Conservation (phyloP, 2,888 invertebrate species). For the Anagyrus pseudococci region DNA sequence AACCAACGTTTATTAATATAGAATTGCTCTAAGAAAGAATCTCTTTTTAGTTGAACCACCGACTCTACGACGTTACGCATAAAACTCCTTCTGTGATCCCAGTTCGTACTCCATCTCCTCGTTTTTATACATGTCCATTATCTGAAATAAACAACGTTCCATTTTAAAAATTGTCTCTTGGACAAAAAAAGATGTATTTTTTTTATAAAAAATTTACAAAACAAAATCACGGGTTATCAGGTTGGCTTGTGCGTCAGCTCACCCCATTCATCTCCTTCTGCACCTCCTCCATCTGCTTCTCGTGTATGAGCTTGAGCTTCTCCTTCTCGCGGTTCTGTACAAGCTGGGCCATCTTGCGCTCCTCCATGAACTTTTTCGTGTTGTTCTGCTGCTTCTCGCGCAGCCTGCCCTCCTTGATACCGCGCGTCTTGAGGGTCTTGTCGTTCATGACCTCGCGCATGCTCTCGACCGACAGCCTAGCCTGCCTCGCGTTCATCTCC, state of each 20-base stretch:
- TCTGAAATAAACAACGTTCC: slow-evolving; percentile 64
- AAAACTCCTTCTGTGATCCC: slow-evolving; percentile 88
- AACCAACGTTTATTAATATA: slow-evolving; percentile 56
- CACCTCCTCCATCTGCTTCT: slow-evolving; percentile 89
- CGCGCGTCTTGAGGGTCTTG: slow-evolving; percentile 94
- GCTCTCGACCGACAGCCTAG: slow-evolving; percentile 96
- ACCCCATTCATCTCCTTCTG: slow-evolving; percentile 87
- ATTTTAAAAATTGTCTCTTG: not conserved
- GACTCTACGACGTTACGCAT: slow-evolving; percentile 69
- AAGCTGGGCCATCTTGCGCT: slow-evolving; percentile 85
- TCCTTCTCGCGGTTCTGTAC: slow-evolving; percentile 92
- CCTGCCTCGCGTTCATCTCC: slow-evolving; percentile 93
- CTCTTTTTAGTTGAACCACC: slow-evolving; percentile 17
- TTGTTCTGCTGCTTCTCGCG: slow-evolving; percentile 97
- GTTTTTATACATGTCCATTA: slow-evolving; percentile 93
- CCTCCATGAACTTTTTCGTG: slow-evolving; percentile 96
- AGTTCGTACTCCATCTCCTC: slow-evolving; percentile 90
- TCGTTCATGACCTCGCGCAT: slow-evolving; percentile 95
- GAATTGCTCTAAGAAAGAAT: slow-evolving; percentile 49
- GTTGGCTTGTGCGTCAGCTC: too few species aligned
- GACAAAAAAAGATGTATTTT: slow-evolving; percentile 13
- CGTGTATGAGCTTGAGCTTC: slow-evolving; percentile 89
- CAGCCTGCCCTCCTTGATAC: slow-evolving; percentile 92
- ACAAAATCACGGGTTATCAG: not conserved
- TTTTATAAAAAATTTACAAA: not conserved